Percentiles rank a stretch among this genome's conserved stretches.
These are phyloP conservation scores for Fregetta grallaria DNA, from an alignment of 2,113 vertebrate species.

Conservation along the genomic window DNA sequence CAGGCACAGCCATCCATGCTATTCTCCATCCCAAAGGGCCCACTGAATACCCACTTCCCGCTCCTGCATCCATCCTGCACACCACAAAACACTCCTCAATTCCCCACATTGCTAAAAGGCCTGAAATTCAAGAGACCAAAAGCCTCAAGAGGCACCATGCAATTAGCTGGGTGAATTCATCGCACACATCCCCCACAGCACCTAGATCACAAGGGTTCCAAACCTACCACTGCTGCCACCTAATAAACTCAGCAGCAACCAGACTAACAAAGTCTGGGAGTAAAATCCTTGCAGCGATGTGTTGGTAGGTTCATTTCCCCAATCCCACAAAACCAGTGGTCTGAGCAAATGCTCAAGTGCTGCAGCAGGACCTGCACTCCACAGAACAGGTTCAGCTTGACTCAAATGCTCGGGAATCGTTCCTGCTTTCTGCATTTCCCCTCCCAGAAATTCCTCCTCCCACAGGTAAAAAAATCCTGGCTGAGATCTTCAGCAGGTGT, in stretches of 20 bases:
- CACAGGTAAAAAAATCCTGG: neutral
- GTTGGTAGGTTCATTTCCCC: neutral
- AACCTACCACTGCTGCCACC: neutral
- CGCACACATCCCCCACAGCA: neutral
- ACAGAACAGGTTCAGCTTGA: neutral
- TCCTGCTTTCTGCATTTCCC: neutral
- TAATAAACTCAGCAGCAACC: neutral
- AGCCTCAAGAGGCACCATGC: neutral
- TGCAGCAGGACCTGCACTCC: neutral
- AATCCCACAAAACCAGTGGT: neutral
- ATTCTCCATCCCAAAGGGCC: neutral
- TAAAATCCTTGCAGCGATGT: neutral
- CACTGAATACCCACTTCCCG: neutral
- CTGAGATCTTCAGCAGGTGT: constrained; percentile 30
- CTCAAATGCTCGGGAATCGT: neutral
- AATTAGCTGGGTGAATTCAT: neutral
- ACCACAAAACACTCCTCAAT: neutral
- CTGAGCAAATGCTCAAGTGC: rapidly evolving
- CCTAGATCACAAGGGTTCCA: neutral
- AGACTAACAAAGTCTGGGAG: neutral
- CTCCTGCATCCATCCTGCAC: neutral
- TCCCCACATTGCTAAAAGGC: neutral
- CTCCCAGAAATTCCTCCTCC: constrained; percentile 32
- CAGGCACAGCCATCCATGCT: neutral
- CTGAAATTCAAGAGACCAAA: neutral